Percentiles rank a stretch among this genome's conserved stretches.
Evolutionary conservation across 2,113 vertebrate genomes (phyloP).

Genomic region (Bombycilla garrulus): DNA sequence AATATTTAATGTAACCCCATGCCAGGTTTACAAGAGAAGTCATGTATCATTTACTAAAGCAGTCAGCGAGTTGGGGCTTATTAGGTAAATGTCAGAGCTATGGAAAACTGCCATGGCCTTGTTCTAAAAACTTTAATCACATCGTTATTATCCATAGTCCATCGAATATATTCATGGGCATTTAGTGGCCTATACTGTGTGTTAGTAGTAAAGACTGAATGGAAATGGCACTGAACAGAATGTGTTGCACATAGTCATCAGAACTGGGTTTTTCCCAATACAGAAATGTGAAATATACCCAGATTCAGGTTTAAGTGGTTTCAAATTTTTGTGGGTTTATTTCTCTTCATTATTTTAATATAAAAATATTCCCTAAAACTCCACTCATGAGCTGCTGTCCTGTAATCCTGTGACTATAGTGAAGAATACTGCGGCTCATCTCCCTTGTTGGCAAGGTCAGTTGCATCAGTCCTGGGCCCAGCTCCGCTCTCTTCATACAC

Average conservation of each 20-base stretch:
- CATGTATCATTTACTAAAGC: background rate
- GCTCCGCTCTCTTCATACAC: background rate
- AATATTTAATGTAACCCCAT: conserved; percentile 6
- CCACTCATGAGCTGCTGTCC: background rate
- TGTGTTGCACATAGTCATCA: background rate
- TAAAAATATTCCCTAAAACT: background rate
- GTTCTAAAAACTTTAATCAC: background rate
- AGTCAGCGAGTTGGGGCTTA: background rate
- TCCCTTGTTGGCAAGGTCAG: background rate
- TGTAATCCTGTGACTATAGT: background rate
- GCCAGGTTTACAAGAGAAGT: background rate
- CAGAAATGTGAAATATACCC: background rate
- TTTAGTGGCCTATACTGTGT: background rate
- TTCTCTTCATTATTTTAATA: background rate
- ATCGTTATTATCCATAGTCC: background rate
- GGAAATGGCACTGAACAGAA: background rate
- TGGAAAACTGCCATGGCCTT: background rate
- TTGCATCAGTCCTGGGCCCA: background rate
- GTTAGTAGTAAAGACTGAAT: background rate
- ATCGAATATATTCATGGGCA: background rate
- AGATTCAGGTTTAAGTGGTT: background rate
- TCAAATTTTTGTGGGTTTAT: background rate
- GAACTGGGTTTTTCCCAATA: background rate
- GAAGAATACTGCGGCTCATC: background rate
- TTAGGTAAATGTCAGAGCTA: background rate